Conservation (phyloP, 2,888 invertebrate genomes). For the Xestia xanthographa region DNA sequence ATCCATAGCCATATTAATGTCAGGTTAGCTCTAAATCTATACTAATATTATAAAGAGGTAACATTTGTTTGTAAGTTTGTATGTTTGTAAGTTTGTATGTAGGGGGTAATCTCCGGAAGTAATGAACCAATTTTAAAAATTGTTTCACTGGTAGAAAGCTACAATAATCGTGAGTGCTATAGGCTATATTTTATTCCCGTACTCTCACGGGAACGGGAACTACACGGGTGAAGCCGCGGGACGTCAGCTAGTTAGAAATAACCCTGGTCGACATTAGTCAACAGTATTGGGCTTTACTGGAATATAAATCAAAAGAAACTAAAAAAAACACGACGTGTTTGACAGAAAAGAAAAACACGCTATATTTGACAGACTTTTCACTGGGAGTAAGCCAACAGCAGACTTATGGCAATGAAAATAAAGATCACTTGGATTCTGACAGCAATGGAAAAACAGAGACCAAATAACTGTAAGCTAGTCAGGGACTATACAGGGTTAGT, state of each 20-base stretch:
- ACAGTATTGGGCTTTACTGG: not conserved
- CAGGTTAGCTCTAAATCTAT: not conserved
- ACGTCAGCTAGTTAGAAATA: too few relatives aligned
- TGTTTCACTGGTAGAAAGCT: too few relatives aligned
- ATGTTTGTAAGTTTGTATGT: too few relatives aligned
- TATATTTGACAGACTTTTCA: not conserved
- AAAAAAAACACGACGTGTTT: not conserved
- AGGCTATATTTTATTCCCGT: too few relatives aligned
- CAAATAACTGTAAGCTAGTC: not conserved
- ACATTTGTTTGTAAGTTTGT: too few relatives aligned
- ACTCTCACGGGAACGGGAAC: too few relatives aligned
- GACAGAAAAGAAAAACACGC: not conserved
- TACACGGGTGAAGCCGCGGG: too few relatives aligned
- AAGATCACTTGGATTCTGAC: not conserved
- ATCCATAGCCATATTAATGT: not conserved
- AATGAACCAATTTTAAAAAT: too few relatives aligned
- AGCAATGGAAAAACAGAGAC: not conserved
- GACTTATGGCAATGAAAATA: not conserved
- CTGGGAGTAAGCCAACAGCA: not conserved
- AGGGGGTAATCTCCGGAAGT: too few relatives aligned
- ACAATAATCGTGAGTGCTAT: too few relatives aligned
- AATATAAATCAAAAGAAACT: not conserved
- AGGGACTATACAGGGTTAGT: too few relatives aligned
- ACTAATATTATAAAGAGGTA: too few relatives aligned
- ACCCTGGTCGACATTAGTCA: not conserved